phyloP scores from a whole-genome alignment of 1,140 invertebrate genomes.

The Zaprionus camerounensis region DNA sequence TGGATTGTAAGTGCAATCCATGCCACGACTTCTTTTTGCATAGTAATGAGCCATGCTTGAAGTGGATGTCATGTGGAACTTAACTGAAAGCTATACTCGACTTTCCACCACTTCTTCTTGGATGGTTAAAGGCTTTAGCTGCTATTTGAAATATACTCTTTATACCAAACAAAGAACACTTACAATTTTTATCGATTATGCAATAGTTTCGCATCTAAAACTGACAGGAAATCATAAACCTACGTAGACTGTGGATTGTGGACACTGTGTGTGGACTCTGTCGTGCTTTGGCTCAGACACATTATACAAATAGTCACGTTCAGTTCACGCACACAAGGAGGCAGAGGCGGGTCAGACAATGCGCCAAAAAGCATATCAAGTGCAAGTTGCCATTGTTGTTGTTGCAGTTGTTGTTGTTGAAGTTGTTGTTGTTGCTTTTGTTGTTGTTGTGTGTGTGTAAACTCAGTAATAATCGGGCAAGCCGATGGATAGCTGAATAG shows the following conservation, averaged over 20 bases:
- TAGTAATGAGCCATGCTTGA: neutral
- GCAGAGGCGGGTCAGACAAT: constrained; percentile 5
- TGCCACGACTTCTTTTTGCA: neutral
- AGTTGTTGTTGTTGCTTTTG: neutral
- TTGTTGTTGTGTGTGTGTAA: constrained; percentile 17
- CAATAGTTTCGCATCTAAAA: constrained; percentile 9
- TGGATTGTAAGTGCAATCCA: neutral
- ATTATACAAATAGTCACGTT: constrained; percentile 70
- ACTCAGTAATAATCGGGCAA: constrained; percentile 50
- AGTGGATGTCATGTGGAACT: neutral
- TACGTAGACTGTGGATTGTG: neutral
- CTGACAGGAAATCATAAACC: constrained; percentile 23
- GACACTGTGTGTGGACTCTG: constrained; percentile 33
- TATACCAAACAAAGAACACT: neutral
- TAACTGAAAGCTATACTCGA: neutral
- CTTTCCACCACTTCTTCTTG: too few relatives aligned
- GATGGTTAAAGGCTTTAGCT: neutral
- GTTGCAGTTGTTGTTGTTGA: neutral
- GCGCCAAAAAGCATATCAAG: constrained; percentile 61
- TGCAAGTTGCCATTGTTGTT: constrained; percentile 47
- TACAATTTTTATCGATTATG: constrained; percentile 43
- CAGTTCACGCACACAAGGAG: constrained; percentile 1
- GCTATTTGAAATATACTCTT: neutral
- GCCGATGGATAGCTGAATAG: constrained; percentile 23
- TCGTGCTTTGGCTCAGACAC: constrained; percentile 49